phyloP scores from a whole-genome alignment of 2,797 vertebrate genomes.

The Odontamblyopus lacepedii region DNA sequence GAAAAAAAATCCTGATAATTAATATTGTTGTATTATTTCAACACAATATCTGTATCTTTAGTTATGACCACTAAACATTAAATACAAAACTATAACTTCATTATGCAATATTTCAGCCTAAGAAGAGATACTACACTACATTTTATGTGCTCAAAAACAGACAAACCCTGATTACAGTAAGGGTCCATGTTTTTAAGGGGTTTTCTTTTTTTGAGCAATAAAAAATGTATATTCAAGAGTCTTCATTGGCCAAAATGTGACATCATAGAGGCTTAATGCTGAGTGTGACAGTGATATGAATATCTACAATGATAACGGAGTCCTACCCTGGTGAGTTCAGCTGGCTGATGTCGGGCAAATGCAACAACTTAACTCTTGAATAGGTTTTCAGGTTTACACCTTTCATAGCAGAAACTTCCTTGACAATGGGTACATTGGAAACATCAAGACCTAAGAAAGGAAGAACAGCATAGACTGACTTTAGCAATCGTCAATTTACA shows the following conservation, averaged over 20 bases:
- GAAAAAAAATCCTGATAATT: neutral
- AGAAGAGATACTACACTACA: too few relatives aligned
- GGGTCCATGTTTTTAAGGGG: too few relatives aligned
- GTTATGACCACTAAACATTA: neutral
- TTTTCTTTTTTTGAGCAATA: too few relatives aligned
- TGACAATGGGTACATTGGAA: conserved; percentile 42
- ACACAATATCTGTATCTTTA: too few relatives aligned
- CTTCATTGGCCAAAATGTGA: neutral
- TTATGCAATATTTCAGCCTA: too few relatives aligned
- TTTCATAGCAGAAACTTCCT: conserved; percentile 44
- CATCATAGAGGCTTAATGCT: neutral
- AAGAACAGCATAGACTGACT: too few relatives aligned
- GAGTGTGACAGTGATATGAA: neutral
- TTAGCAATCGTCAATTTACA: neutral
- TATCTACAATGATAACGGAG: neutral
- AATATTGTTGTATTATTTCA: too few relatives aligned
- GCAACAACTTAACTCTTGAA: conserved; percentile 46
- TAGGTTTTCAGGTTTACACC: conserved; percentile 24
- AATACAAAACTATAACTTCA: neutral
- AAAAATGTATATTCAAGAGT: neutral
- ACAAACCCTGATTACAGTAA: too few relatives aligned
- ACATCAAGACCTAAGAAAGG: neutral
- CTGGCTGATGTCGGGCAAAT: conserved; percentile 49
- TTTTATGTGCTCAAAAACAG: too few relatives aligned
- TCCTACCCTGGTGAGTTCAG: conserved; percentile 39